phyloP scores from a whole-genome alignment of 1,140 invertebrate genomes.

The Archivesica marissinica region DNA sequence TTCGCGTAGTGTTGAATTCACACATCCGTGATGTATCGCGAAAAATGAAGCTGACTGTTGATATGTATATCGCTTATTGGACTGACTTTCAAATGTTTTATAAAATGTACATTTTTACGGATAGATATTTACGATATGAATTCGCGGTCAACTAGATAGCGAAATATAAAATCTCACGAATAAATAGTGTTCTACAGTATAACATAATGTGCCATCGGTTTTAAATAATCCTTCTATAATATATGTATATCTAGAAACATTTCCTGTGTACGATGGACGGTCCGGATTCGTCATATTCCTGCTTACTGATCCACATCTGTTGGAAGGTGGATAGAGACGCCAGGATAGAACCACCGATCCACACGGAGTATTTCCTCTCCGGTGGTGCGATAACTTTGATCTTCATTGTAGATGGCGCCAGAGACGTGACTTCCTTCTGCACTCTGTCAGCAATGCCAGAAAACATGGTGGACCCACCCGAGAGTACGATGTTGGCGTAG shows the following conservation, averaged over 20 bases:
- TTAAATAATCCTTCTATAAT: too few species aligned
- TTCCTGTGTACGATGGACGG: slow-evolving; percentile 98
- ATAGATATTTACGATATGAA: too few species aligned
- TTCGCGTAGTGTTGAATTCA: too few species aligned
- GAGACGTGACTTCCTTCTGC: slow-evolving; percentile 83
- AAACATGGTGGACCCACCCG: slow-evolving; percentile 52
- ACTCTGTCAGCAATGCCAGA: slow-evolving; percentile 85
- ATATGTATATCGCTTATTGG: too few species aligned
- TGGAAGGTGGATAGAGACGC: slow-evolving; percentile 88
- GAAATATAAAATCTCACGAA: too few species aligned
- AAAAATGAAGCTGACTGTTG: too few species aligned
- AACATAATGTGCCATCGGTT: too few species aligned
- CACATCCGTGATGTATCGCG: too few species aligned
- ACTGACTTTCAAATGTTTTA: too few species aligned
- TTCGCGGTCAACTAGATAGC: too few species aligned
- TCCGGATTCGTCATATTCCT: slow-evolving; percentile 96
- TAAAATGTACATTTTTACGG: too few species aligned
- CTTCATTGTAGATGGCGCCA: slow-evolving; percentile 84
- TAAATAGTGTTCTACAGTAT: too few species aligned
- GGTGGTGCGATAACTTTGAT: slow-evolving; percentile 89
- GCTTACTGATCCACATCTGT: slow-evolving; percentile 88
- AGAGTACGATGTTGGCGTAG: slow-evolving; percentile 51
- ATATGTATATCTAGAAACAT: slow-evolving; percentile 95
- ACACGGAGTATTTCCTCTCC: slow-evolving; percentile 91
- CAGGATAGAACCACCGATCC: slow-evolving; percentile 86